Evolutionary conservation across 1,140 invertebrate genomes (phyloP).

Genomic region (Drosophila simulans): DNA sequence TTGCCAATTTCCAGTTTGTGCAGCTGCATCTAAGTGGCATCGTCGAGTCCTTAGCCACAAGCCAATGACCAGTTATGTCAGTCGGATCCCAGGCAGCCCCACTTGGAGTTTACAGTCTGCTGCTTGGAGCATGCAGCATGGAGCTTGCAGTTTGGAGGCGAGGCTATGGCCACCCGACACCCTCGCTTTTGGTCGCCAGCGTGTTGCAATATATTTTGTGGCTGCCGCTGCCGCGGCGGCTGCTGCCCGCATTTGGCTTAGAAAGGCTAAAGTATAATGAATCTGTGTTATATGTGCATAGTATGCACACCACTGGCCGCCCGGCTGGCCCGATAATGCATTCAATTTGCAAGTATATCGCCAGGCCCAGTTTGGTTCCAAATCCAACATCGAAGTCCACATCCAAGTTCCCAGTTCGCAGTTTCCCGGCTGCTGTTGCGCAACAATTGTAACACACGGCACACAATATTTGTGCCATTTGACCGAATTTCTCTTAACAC

Average conservation of each 20-base stretch:
- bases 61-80: conserved; percentile 82
- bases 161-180: conserved; percentile 68
- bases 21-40: conserved; percentile 70
- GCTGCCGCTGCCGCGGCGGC: conserved; percentile 50
- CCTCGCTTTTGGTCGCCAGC: conserved; percentile 70
- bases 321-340: conserved; percentile 38
- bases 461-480: conserved; percentile 78
- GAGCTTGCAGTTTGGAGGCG: conserved; percentile 4
- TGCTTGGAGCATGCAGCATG: conserved; percentile 29
- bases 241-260: conserved; percentile 77
- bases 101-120: conserved; percentile 28
- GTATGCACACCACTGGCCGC: conserved; percentile 24
- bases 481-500: conserved; percentile 77
- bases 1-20: conserved; percentile 79
- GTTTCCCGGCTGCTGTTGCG: conserved; percentile 57
- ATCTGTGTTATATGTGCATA: conserved; percentile 37
- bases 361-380: conserved; percentile 24
- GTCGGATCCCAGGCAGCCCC: conserved; percentile 59
- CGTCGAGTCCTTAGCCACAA: conserved; percentile 73
- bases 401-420: conserved; percentile 28
- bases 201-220: conserved; percentile 77
- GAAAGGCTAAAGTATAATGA: conserved; percentile 60
- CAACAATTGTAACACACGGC: conserved; percentile 75
- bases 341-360: conserved; percentile 51
- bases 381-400: conserved; percentile 3